Evolutionary conservation across 2,888 invertebrate genomes (phyloP).

Genomic region (Polyommatus iphigenia): DNA sequence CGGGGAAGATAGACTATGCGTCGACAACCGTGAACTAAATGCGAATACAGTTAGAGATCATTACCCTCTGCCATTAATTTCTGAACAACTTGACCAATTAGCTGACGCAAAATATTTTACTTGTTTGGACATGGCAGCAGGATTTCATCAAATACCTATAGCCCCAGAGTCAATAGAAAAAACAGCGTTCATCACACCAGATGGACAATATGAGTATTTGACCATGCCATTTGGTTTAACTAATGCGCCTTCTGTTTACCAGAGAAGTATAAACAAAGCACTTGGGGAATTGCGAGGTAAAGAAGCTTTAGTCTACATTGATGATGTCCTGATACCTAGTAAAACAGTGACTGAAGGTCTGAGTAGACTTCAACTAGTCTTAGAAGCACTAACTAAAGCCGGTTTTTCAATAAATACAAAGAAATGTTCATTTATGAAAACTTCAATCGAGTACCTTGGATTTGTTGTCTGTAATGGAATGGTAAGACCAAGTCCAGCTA

Average conservation of each 20-base stretch:
- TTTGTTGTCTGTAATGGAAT: no score
- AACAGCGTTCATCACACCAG: slow-evolving; percentile 18
- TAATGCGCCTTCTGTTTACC: not conserved
- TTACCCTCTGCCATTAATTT: not conserved
- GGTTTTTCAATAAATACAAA: no score
- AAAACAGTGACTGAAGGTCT: no score
- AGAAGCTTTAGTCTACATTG: no score
- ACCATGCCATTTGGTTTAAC: not conserved
- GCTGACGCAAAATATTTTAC: not conserved
- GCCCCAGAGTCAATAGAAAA: not conserved
- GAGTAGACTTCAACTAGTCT: no score
- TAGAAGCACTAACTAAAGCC: no score
- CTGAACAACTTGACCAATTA: slow-evolving; percentile 8
- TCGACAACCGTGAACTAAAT: not conserved
- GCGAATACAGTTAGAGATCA: not conserved
- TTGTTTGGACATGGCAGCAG: not conserved
- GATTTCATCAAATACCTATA: not conserved
- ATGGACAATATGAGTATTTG: slow-evolving; percentile 14
- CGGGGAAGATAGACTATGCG: not conserved
- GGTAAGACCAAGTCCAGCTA: no score
- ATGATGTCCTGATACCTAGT: no score
- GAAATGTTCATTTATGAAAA: no score
- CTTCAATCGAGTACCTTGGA: no score
- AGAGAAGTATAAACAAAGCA: not conserved
- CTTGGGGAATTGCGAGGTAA: no score